Percentiles rank a stretch among this genome's conserved stretches.
phyloP scores from a whole-genome alignment of 2,888 invertebrate species.

The Apamea crenata region DNA sequence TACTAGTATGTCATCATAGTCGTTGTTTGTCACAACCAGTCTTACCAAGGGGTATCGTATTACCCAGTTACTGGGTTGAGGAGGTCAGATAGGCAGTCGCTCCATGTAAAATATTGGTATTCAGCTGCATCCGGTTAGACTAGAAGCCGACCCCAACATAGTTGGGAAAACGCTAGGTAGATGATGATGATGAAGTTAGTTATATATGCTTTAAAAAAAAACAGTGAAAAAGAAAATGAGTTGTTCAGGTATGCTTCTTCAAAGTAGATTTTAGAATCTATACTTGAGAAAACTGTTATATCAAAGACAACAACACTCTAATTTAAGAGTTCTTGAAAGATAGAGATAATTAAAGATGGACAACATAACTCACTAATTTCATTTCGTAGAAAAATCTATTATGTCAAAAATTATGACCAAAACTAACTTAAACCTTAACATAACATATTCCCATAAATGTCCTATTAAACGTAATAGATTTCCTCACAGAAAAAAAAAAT shows the following conservation, averaged over 20 bases:
- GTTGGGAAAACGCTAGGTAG: background rate
- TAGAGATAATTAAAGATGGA: background rate
- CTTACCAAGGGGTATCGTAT: background rate
- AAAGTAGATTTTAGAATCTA: background rate
- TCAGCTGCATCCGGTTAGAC: background rate
- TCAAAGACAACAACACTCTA: background rate
- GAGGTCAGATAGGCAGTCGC: background rate
- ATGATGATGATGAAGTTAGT: background rate
- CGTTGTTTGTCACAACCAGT: background rate
- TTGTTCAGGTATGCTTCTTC: background rate
- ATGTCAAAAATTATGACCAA: background rate
- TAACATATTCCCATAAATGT: slow-evolving; percentile 25
- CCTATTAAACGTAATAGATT: slow-evolving; percentile 44
- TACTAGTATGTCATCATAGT: background rate
- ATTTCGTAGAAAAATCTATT: background rate
- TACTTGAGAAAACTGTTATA: background rate
- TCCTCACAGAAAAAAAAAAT: slow-evolving; percentile 48
- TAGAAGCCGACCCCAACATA: background rate
- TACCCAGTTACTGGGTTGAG: background rate
- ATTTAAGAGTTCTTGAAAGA: background rate
- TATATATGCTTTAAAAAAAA: no score
- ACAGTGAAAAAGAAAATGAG: background rate
- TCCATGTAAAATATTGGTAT: background rate
- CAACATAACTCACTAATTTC: background rate
- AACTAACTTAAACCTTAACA: background rate